These are phyloP conservation scores for Sorex fumeus DNA, from an alignment of 2,113 vertebrate genomes.

Conservation along the genomic window DNA sequence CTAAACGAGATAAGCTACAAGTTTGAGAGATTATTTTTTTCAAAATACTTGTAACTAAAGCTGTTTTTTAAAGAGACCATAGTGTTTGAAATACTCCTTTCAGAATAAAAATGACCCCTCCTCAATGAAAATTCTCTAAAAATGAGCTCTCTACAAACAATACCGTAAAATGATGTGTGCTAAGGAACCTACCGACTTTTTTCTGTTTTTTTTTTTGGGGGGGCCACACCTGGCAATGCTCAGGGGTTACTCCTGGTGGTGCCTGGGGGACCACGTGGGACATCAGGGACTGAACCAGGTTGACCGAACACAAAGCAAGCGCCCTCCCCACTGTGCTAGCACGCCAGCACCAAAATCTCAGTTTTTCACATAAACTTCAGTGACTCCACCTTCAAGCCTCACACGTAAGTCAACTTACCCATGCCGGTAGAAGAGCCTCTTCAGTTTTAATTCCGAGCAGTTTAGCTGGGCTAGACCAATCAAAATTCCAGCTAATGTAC, in stretches of 20 bases:
- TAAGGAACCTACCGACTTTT: neutral
- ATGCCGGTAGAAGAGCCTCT: slow-evolving; percentile 96
- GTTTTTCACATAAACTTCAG: neutral
- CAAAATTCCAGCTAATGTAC: slow-evolving; percentile 97
- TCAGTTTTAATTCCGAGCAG: slow-evolving; percentile 97
- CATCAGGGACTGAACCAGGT: no score
- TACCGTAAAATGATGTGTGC: neutral
- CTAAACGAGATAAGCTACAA: slow-evolving; percentile 4
- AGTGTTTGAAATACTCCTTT: neutral
- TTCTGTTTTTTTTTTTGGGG: no score
- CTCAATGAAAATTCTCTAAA: neutral
- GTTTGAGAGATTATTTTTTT: neutral
- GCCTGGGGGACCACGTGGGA: no score
- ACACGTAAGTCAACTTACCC: slow-evolving; percentile 88
- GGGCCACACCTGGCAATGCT: no score
- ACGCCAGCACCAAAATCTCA: neutral
- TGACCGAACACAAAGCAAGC: no score
- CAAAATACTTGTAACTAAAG: neutral
- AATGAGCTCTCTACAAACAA: neutral
- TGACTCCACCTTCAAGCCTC: neutral
- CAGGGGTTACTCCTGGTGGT: no score
- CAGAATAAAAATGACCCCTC: neutral
- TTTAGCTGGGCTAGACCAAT: slow-evolving; percentile 98
- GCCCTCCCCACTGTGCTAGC: no score
- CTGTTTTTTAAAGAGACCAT: neutral